Evolutionary conservation across 2,113 vertebrate species (phyloP).

Genomic region (Apteryx owenii): DNA sequence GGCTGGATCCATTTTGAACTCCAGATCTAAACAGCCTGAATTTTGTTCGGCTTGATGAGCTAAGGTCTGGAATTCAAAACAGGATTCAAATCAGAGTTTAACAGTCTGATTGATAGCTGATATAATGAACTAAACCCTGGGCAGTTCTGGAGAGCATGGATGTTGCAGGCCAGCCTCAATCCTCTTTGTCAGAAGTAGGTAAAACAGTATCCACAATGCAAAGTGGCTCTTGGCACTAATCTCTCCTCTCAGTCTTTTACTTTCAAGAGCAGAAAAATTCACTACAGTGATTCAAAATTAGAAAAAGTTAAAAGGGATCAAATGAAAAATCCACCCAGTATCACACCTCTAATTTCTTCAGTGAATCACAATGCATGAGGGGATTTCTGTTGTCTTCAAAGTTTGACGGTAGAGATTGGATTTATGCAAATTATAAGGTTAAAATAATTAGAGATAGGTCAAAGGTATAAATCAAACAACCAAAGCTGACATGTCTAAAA

Average conservation of each 20-base stretch:
- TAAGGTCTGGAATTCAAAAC: neutral
- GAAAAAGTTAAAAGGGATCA: constrained; percentile 45
- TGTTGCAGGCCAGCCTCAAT: neutral
- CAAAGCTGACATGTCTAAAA: constrained; percentile 58
- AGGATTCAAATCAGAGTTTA: neutral
- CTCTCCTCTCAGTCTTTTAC: neutral
- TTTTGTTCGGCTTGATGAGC: neutral
- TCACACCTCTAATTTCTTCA: constrained; percentile 61
- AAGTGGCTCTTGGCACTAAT: neutral
- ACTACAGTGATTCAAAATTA: constrained; percentile 38
- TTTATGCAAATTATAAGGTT: constrained; percentile 75
- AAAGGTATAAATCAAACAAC: constrained; percentile 71
- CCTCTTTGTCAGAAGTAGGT: neutral
- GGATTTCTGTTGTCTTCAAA: constrained; percentile 15
- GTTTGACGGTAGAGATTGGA: constrained; percentile 69
- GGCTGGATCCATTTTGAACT: neutral
- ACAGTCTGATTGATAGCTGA: neutral
- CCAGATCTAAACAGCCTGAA: neutral
- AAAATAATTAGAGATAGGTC: constrained; percentile 76
- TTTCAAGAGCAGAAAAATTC: constrained; percentile 12
- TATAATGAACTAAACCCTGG: neutral
- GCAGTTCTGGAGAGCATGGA: neutral
- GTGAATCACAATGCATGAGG: constrained; percentile 39
- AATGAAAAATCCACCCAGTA: constrained; percentile 20
- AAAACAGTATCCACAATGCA: neutral